Base-by-base conservation (phyloP, 2,113 vertebrate species). In the Nothocercus julius region DNA sequence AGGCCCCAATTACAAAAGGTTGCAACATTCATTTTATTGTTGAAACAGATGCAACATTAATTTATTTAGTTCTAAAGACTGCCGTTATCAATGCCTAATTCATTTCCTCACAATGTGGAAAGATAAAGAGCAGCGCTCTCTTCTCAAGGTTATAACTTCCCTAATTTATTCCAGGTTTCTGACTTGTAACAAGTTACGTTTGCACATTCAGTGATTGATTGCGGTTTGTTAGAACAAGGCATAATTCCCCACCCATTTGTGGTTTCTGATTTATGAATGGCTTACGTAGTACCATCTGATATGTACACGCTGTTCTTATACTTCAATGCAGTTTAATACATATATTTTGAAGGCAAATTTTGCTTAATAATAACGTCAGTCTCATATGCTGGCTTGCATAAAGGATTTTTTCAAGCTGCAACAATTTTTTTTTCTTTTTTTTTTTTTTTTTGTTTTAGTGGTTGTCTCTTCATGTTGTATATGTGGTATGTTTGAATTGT, bases 231-330 rank as follows among this genome's bases (percentile, higher is more conserved):
- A 78, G 82, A 94, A 84, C 68, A 81, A 87, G 85, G 38, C 30
- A 32, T 6, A 81, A 93, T 77, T 95, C 87, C 74, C 58, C 24
- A 5, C 38, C 69, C 45, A 13, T 34, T 85, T 66, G 45, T 76
- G 13, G 47, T 68, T 88, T 90, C 89, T 91, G 69, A 79, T 79
- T 92, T 89, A 69, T 76, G 86, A 86, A 92, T 79, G 47, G 58
- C 28, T 38, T 82, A 36, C 38, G 3, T 5, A 56, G 38, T 56
- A 42, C 32, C 32, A 58, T 76, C 89, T 89, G 69, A 89, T 86
- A 72, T 4, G 30, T 42, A 8, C 67, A 2, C 3, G 42, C 63
- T 32, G n/a, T 5, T 92, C 45, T 59, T 77, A 42, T n/a, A 13
- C 73, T 85, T 88, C 64, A 69, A 40, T 24, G 62, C 27, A 30